Percentiles rank a stretch among this genome's conserved stretches.
These are phyloP conservation scores for Dimorphilus gyrociliatus DNA, from an alignment of 2,888 invertebrate species.

Conservation along the genomic window DNA sequence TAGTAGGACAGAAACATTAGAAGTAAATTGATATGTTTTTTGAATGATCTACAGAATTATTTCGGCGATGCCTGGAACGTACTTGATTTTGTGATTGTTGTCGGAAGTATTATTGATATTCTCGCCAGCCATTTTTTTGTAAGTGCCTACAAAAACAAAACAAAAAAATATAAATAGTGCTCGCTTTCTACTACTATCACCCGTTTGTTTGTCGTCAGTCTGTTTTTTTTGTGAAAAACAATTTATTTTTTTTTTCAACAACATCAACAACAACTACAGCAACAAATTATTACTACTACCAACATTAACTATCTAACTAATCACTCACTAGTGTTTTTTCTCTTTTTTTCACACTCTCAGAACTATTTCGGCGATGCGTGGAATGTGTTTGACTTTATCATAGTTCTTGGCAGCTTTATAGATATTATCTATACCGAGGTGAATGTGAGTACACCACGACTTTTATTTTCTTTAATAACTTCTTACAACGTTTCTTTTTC, in stretches of 20 bases:
- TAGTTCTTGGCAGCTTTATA: conserved; percentile 38
- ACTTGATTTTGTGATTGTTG: conserved; percentile 38
- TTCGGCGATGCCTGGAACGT: conserved; percentile 39
- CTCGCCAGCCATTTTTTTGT: too few species aligned
- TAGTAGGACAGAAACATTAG: neutral
- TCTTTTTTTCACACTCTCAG: too few species aligned
- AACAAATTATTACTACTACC: too few species aligned
- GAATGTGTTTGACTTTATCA: conserved; percentile 39
- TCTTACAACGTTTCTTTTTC: neutral
- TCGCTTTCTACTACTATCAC: too few species aligned
- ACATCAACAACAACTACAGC: too few species aligned
- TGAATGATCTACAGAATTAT: conserved; percentile 28
- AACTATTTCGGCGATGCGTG: conserved; percentile 39
- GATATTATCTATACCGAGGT: conserved; percentile 73
- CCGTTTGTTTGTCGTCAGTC: too few species aligned
- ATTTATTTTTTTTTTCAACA: too few species aligned
- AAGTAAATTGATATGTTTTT: neutral
- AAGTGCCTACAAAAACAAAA: too few species aligned
- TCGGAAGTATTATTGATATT: conserved; percentile 38
- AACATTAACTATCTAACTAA: too few species aligned
- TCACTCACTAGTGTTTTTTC: too few species aligned
- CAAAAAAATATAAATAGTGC: too few species aligned
- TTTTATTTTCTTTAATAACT: neutral
- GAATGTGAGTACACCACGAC: conserved; percentile 52
- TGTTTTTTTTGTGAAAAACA: too few species aligned